Conservation (phyloP, 1,140 invertebrate genomes). For the Pseudomyrmex sp. region DNA sequence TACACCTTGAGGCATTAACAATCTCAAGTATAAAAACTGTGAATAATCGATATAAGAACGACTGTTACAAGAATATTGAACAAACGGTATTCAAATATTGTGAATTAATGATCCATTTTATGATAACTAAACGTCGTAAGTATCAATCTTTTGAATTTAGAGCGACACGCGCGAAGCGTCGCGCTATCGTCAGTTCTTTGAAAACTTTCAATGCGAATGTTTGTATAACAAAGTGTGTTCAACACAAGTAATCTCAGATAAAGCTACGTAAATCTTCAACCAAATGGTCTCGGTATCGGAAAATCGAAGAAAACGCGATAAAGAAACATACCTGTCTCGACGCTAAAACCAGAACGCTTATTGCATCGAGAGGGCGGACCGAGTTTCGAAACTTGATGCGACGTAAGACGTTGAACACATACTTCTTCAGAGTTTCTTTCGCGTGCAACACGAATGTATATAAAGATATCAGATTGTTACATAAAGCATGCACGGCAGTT, state of each 20-base stretch:
- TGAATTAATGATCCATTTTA: no score
- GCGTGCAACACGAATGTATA: slow-evolving; percentile 66
- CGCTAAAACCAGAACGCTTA: slow-evolving; percentile 5
- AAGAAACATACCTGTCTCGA: slow-evolving; percentile 3
- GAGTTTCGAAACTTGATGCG: slow-evolving; percentile 27
- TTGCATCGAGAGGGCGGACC: slow-evolving; percentile 17
- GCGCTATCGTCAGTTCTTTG: neutral
- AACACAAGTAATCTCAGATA: neutral
- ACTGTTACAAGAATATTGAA: no score
- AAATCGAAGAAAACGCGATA: slow-evolving; percentile 14
- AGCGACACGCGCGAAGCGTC: no score
- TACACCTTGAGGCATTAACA: no score
- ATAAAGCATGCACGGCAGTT: slow-evolving; percentile 5
- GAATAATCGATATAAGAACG: no score
- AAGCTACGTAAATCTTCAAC: neutral
- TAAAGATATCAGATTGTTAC: slow-evolving; percentile 52
- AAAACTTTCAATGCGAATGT: neutral
- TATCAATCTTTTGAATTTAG: no score
- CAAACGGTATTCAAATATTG: no score
- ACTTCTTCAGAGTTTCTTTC: slow-evolving; percentile 21
- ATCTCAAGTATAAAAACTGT: no score
- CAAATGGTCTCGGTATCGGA: neutral
- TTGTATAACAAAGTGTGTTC: neutral
- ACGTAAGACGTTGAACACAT: slow-evolving; percentile 43
- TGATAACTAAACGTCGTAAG: no score